phyloP scores from a whole-genome alignment of 1,140 invertebrate species.

The Aethina tumida region DNA sequence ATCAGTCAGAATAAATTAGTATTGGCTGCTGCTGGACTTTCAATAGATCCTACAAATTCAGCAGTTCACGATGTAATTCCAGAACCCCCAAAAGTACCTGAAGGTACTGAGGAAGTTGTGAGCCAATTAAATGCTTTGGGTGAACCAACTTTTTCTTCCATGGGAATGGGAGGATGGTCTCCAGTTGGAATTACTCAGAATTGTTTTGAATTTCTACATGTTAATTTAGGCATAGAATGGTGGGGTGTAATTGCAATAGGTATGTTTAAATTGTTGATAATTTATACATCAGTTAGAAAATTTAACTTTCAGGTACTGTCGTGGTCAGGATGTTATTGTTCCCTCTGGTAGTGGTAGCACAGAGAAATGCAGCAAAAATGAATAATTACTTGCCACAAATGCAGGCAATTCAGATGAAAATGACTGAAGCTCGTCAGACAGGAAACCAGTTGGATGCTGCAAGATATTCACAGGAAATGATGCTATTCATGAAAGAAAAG shows the following conservation, averaged over 20 bases:
- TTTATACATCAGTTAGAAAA: background rate
- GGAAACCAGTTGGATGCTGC: constrained; percentile 74
- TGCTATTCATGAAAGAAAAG: constrained; percentile 71
- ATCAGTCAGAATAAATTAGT: constrained; percentile 5
- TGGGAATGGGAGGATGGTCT: constrained; percentile 68
- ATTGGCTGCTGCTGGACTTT: constrained; percentile 5
- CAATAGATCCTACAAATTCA: constrained; percentile 1
- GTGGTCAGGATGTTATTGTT: constrained; percentile 64
- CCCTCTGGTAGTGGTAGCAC: constrained; percentile 70
- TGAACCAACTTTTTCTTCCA: constrained; percentile 65
- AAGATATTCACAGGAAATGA: constrained; percentile 61
- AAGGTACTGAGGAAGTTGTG: constrained; percentile 33
- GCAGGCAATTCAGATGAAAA: constrained; percentile 65
- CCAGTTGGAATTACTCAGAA: constrained; percentile 74
- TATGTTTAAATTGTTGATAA: constrained; percentile 33
- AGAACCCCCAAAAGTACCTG: constrained; percentile 36
- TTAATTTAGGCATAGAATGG: constrained; percentile 72
- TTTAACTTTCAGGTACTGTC: constrained; percentile 55
- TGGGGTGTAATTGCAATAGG: constrained; percentile 72
- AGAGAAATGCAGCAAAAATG: constrained; percentile 68
- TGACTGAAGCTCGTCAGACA: constrained; percentile 68
- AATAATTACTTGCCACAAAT: constrained; percentile 73
- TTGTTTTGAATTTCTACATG: constrained; percentile 72
- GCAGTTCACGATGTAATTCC: constrained; percentile 14
- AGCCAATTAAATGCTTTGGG: constrained; percentile 45